A percentile compares a stretch with the other conserved stretches of the same genome.
phyloP scores from a whole-genome alignment of 2,888 invertebrate species.

The Epirrhoe alternata region DNA sequence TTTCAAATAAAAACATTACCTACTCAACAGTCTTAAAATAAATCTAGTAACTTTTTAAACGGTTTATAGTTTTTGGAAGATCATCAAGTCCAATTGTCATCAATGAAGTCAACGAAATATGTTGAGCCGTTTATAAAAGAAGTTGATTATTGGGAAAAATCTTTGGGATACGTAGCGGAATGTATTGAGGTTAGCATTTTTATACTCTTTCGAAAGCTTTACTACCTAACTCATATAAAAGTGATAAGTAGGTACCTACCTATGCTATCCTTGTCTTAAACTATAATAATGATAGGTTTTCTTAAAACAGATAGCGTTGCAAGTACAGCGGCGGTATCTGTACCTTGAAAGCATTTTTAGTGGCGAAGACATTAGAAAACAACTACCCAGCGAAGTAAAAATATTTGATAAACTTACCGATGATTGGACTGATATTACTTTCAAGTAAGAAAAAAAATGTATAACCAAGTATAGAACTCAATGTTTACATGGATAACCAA shows the following conservation, averaged over 20 bases:
- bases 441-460: slow-evolving; percentile 64
- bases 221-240: neutral
- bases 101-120: slow-evolving; percentile 95
- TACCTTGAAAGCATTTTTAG: slow-evolving; percentile 95
- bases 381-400: slow-evolving; percentile 90
- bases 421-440: slow-evolving; percentile 89
- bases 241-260: neutral
- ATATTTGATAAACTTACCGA: slow-evolving; percentile 90
- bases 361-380: slow-evolving; percentile 94
- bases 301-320: slow-evolving; percentile 83
- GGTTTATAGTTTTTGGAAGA: slow-evolving; percentile 88
- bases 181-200: slow-evolving; percentile 87
- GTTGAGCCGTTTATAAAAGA: slow-evolving; percentile 94
- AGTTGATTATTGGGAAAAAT: slow-evolving; percentile 95
- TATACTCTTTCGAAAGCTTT: neutral
- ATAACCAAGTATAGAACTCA: too few species aligned
- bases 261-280: neutral
- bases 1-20: neutral
- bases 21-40: neutral
- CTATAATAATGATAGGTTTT: slow-evolving; percentile 8
- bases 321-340: slow-evolving; percentile 93
- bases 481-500: too few species aligned
- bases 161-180: slow-evolving; percentile 92
- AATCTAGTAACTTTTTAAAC: neutral
- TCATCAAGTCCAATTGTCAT: slow-evolving; percentile 92